phyloP scores from a whole-genome alignment of 1,140 invertebrate species.

The Oppia nitens region DNA sequence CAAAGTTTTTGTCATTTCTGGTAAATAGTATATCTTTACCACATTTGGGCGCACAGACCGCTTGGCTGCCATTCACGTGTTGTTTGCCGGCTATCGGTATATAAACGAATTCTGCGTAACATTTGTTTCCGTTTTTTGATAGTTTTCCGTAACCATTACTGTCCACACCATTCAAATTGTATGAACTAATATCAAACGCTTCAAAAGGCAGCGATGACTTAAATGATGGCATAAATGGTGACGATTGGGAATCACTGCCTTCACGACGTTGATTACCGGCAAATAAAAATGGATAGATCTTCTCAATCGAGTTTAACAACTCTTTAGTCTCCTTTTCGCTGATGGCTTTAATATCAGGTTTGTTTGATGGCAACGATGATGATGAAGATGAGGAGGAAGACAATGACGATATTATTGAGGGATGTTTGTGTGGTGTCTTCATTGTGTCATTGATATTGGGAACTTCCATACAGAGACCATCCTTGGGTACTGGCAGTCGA shows the following conservation, averaged over 20 bases:
- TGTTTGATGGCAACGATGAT: background rate
- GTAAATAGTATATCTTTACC: conserved; percentile 71
- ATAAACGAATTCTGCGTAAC: conserved; percentile 51
- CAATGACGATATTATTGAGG: background rate
- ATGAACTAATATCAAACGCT: background rate
- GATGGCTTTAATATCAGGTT: conserved; percentile 60
- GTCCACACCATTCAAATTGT: background rate
- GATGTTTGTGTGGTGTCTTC: background rate
- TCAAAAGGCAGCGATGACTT: background rate
- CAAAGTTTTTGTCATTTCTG: conserved; percentile 55
- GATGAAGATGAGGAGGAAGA: background rate
- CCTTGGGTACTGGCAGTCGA: conserved; percentile 57
- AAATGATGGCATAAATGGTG: background rate
- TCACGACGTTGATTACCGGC: background rate
- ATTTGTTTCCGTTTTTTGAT: conserved; percentile 48
- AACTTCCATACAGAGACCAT: conserved; percentile 65
- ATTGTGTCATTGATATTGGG: conserved; percentile 31
- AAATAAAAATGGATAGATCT: background rate
- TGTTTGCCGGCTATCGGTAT: conserved; percentile 59
- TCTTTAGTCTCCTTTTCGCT: conserved; percentile 23
- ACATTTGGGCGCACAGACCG: conserved; percentile 50
- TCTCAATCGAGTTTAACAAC: background rate
- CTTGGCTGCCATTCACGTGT: conserved; percentile 61
- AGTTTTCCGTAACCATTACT: background rate
- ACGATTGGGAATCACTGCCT: background rate